Conservation (phyloP, 2,888 invertebrate species). For the Drosophila antonietae region DNA sequence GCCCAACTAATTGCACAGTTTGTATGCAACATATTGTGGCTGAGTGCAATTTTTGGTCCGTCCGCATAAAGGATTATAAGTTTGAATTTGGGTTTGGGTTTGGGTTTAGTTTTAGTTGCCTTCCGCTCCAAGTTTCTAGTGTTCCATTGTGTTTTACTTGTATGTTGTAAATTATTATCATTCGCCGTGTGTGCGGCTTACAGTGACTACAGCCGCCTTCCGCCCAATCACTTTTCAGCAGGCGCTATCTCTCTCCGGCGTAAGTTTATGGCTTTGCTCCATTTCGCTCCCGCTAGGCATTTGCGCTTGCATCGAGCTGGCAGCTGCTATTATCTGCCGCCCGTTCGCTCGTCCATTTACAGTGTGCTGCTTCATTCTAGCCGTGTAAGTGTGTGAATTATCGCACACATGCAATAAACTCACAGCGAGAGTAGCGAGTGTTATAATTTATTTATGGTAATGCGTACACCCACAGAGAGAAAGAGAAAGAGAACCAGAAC, state of each 20-base stretch:
- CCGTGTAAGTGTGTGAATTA: constrained; percentile 58
- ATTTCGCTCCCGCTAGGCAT: constrained; percentile 18
- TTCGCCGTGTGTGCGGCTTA: constrained; percentile 38
- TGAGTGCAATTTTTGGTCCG: constrained; percentile 40
- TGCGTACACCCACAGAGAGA: constrained; percentile 55
- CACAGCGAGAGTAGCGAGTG: constrained; percentile 67
- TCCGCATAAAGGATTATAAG: constrained; percentile 50
- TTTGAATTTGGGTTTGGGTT: constrained; percentile 15
- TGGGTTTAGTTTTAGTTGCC: constrained; percentile 35
- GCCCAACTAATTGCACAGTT: constrained; percentile 83
- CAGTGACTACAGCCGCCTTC: constrained; percentile 10
- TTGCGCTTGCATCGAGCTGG: constrained; percentile 56
- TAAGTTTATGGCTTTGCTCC: constrained; percentile 51
- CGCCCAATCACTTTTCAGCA: constrained; percentile 34
- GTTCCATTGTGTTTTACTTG: constrained; percentile 64
- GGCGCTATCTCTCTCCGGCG: constrained; percentile 23
- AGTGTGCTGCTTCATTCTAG: constrained; percentile 10
- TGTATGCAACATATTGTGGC: constrained; percentile 82
- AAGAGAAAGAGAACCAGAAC: not conserved
- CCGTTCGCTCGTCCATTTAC: constrained; percentile 47
- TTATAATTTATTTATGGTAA: constrained; percentile 80
- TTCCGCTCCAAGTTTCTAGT: constrained; percentile 23
- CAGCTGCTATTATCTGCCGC: constrained; percentile 74
- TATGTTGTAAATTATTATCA: constrained; percentile 74
- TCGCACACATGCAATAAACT: constrained; percentile 78